Evolutionary conservation across 1,140 invertebrate genomes (phyloP).

Genomic region (Hirudo medicinalis): DNA sequence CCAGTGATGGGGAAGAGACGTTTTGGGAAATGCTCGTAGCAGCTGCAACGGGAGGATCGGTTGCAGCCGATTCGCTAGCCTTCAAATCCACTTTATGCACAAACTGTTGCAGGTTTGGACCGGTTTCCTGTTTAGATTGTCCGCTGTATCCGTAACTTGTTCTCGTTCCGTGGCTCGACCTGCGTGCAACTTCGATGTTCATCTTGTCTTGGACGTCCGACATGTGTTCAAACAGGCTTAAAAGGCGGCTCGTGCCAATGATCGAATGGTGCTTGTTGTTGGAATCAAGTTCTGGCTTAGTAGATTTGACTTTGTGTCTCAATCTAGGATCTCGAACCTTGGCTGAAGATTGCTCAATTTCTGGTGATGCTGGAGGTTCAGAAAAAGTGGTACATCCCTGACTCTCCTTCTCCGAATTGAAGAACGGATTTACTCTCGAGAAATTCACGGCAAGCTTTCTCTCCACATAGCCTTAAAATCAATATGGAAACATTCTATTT

Average conservation of each 20-base stretch:
- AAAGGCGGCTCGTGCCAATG: slow-evolving; percentile 9
- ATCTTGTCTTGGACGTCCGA: slow-evolving; percentile 14
- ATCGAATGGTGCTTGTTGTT: background rate
- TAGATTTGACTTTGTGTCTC: slow-evolving; percentile 5
- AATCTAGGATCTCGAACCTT: slow-evolving; percentile 11
- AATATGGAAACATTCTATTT: no score
- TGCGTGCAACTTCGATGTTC: slow-evolving; percentile 11
- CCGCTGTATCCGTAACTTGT: no score
- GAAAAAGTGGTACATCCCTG: background rate
- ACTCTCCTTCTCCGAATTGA: background rate
- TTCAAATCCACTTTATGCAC: no score
- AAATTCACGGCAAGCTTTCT: no score
- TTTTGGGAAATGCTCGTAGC: background rate
- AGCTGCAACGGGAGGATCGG: background rate
- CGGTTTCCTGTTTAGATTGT: no score
- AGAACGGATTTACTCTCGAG: no score
- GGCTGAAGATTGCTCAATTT: slow-evolving; percentile 1
- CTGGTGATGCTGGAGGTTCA: background rate
- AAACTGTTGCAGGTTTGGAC: no score
- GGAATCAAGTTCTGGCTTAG: background rate
- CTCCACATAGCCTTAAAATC: no score
- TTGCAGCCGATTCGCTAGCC: no score
- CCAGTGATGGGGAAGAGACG: background rate
- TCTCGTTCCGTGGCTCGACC: no score
- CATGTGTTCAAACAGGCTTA: slow-evolving; percentile 14